Evolutionary conservation across 2,797 vertebrate genomes (phyloP), one percentile per base, ranked within the genome.

Genomic region (Malurus splendens): DNA sequence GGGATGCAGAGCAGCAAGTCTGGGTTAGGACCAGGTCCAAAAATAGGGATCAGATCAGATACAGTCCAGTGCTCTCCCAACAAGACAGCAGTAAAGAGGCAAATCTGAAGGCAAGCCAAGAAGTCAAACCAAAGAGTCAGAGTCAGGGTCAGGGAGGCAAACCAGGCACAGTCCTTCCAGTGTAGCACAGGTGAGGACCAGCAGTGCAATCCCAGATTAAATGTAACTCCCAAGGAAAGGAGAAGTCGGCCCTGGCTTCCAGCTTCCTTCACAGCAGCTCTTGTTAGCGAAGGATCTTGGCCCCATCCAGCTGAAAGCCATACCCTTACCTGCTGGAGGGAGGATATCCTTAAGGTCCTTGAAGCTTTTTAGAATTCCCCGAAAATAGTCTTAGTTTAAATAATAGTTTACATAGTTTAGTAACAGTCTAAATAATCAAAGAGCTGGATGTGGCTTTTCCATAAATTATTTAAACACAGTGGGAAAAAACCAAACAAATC

Each of bases 201-300:
- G 22, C 11, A 52, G 12, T 45, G 20, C 25, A 47, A 10, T 18
- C 24, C 20, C 25, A 10, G 6, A 19, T 71, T 62, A 44, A 66
- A 62, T 14, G 14, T 12, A 44, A 3, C 6, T 80, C 9, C 28
- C 22, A 64, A 39, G 18, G 16, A 66, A 61, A 67, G 27, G 12
- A 66, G 18, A 51, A 45, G 17, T 6, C 36, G 4, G 18, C 2
- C 10, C 9, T 65, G 5, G 1, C 13, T 72, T 48, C 9, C 16
- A 64, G 9, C 13, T 75, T 14, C 10, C 3, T 56, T 56, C 18
- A 18, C 7, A 44, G n/a, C 5, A 71, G 25, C 14, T 85, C 7
- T 47, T 51, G 27, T 30, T 18, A 55, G 25, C 0, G 0, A 66
- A 59, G 9, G 3, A 45, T 18, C 19, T 60, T 1, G 2, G 12